phyloP scores from a whole-genome alignment of 2,113 vertebrate genomes.

The Protobothrops mucrosquamatus region DNA sequence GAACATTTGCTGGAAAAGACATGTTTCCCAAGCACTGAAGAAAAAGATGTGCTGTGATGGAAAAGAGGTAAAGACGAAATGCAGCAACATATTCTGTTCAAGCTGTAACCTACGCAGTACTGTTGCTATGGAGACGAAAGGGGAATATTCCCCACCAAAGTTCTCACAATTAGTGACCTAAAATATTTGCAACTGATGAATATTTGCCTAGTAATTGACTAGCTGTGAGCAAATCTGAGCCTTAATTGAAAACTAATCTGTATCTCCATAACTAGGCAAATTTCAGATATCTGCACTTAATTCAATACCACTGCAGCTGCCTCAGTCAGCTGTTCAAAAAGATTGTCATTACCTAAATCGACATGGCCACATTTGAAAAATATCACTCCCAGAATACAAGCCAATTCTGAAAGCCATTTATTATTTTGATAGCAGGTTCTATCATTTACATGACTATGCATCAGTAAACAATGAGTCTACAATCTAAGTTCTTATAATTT shows the following conservation, averaged over 20 bases:
- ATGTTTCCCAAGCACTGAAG: neutral
- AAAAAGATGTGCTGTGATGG: neutral
- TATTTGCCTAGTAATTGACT: neutral
- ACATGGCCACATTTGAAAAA: conserved; percentile 3
- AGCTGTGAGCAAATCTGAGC: too few relatives aligned
- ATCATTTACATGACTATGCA: neutral
- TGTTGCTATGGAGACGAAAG: neutral
- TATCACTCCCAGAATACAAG: conserved; percentile 16
- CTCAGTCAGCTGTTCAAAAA: neutral
- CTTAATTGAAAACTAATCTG: neutral
- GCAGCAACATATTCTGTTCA: neutral
- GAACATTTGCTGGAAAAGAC: neutral
- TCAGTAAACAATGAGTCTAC: neutral
- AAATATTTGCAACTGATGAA: neutral
- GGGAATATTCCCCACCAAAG: neutral
- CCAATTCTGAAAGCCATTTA: neutral
- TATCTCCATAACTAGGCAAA: neutral
- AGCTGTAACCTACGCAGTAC: neutral
- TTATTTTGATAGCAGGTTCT: neutral
- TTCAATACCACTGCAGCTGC: conserved; percentile 9
- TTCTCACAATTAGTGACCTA: neutral
- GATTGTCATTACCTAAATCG: neutral
- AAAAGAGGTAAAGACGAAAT: neutral
- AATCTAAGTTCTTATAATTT: neutral
- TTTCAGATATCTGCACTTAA: neutral